Percentiles rank a stretch among this genome's conserved stretches.
Evolutionary conservation across 2,113 vertebrate species (phyloP).

Genomic region (Craseonycteris thonglongyai): DNA sequence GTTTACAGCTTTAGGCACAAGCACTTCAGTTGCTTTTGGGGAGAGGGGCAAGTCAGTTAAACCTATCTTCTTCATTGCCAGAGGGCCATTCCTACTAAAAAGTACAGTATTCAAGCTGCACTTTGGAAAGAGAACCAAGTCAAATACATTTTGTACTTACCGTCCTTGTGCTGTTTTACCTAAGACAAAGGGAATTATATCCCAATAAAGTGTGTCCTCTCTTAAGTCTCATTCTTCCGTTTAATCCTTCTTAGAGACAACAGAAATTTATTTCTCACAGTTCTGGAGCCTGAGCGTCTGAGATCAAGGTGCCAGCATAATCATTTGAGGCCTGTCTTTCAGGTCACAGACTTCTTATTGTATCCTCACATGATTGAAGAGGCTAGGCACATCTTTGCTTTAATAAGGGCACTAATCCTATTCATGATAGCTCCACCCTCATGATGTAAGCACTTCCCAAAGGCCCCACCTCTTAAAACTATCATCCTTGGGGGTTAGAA

Average conservation of each 20-base stretch:
- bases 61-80: neutral
- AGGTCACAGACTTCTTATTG: neutral
- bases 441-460: neutral
- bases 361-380: neutral
- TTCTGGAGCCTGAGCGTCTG: neutral
- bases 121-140: neutral
- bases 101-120: neutral
- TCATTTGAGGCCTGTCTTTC: neutral
- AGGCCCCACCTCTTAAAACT: neutral
- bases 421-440: neutral
- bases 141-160: neutral
- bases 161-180: neutral
- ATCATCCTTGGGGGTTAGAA: neutral
- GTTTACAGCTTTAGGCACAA: neutral
- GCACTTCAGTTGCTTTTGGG: neutral
- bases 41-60: neutral
- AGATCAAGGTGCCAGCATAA: neutral
- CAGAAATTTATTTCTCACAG: neutral
- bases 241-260: neutral
- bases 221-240: neutral
- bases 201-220: neutral
- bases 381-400: neutral
- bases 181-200: neutral
- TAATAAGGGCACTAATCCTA: neutral
- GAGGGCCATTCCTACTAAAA: neutral